These are phyloP conservation scores for Telmatochromis sp. DNA, from an alignment of 2,113 vertebrate species.

Conservation along the genomic window DNA sequence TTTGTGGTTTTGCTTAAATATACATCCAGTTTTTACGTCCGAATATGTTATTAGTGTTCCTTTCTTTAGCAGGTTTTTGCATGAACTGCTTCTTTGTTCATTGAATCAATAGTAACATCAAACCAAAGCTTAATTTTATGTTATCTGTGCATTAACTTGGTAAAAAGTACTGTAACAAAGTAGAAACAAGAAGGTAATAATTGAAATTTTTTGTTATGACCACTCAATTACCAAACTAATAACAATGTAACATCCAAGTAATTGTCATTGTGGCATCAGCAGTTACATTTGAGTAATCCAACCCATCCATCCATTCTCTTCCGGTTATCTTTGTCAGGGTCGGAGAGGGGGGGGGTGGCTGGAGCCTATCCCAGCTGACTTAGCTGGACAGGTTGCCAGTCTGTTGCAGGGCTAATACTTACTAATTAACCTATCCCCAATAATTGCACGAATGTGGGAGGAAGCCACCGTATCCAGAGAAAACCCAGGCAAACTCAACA, in stretches of 20 bases:
- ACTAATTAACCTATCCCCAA: neutral
- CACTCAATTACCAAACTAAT: neutral
- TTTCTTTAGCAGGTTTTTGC: neutral
- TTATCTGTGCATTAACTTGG: neutral
- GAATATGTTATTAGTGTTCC: neutral
- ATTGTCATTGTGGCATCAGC: neutral
- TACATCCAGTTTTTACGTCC: neutral
- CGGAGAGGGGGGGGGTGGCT: accelerated
- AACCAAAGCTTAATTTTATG: neutral
- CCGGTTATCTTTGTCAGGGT: accelerated
- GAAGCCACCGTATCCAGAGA: neutral
- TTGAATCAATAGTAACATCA: neutral
- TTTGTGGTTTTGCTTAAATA: neutral
- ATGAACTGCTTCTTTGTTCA: neutral
- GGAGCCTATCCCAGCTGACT: neutral
- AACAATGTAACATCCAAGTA: neutral
- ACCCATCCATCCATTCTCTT: neutral
- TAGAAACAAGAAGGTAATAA: neutral
- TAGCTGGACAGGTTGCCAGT: accelerated
- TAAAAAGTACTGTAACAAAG: neutral
- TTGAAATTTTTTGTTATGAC: neutral
- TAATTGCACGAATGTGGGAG: accelerated
- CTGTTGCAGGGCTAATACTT: neutral
- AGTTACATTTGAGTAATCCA: neutral
- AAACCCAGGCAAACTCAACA: neutral